Evolutionary conservation across 2,888 invertebrate genomes (phyloP), one percentile per base, ranked within the genome.

Genomic region (Drosophila anomalata): DNA sequence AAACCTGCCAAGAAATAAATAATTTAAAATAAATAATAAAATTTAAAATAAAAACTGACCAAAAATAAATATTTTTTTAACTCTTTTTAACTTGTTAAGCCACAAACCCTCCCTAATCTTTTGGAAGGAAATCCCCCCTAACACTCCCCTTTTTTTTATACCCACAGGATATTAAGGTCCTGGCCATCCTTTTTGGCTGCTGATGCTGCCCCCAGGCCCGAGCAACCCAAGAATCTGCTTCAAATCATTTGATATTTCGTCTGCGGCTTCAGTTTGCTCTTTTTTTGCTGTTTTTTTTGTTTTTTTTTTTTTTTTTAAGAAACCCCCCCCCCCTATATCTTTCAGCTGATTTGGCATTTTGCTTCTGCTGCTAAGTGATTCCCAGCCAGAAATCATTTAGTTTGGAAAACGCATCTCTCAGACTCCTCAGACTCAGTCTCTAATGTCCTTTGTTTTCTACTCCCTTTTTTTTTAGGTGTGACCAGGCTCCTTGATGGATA

Each of bases 181-280:
- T 24, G 26, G 12, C 14, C 20, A 56, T 41, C 31, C 31, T 62
- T 41, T 61, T 29, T 31, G 24, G 36, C 52, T 29, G 56, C 17
- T 17, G 17, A 17, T 17, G 17, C 17, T 17, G 17, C 17, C 17
- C 17, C 46, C 56, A 6, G 29, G 67, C 71, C 57, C 60, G 42
- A n/a, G 61, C 63, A 56, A 56, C 66, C 55, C 54, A 57, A 76
- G 29, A 72, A 72, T 68, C 76, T 76, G 63, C 60, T 75, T 75
- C 76, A 73, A 79, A 73, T 77, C 77, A 73, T 77, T 77, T 79
- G 70, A 79, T 76, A 74, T 78, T 76, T 76, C 56, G 60, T 67
- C 42, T 61, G 66, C 53, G 54, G 54, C 66, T 50, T 22, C 22
- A 4, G 22, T 24, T 24, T 3, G 22, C 22, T 24, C 4, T 24